Percentiles rank a stretch among this genome's conserved stretches.
Evolutionary conservation across 1,140 invertebrate genomes (phyloP).

Genomic region (Neodiprion pinetum): DNA sequence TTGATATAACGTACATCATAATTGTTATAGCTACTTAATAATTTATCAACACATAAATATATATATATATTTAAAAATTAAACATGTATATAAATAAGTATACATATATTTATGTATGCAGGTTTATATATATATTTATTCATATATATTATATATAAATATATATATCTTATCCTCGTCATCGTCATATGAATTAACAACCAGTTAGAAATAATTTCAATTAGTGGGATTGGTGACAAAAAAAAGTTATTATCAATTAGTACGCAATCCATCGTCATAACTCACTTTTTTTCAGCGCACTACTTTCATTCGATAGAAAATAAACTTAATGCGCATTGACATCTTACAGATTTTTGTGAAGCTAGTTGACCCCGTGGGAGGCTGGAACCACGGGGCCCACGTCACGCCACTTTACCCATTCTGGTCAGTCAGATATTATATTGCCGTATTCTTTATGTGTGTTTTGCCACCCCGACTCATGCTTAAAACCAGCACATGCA

Average conservation of each 20-base stretch:
- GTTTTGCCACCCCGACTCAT: neutral
- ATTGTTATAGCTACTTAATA: neutral
- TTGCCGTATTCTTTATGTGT: neutral
- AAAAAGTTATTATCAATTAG: neutral
- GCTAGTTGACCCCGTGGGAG: slow-evolving; percentile 20
- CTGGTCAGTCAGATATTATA: slow-evolving; percentile 9
- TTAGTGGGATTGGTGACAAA: neutral
- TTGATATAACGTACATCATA: neutral
- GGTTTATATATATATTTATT: neutral
- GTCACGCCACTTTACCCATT: neutral
- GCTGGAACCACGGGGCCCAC: slow-evolving; percentile 24
- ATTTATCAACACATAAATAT: neutral
- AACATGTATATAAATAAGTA: neutral
- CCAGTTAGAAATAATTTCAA: neutral
- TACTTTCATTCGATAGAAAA: neutral
- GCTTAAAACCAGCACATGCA: neutral
- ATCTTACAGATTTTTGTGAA: neutral
- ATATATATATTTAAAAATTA: neutral
- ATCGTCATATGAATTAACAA: neutral
- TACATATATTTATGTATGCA: neutral
- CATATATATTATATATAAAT: neutral
- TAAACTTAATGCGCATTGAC: neutral
- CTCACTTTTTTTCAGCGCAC: neutral
- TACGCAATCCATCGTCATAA: neutral
- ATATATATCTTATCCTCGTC: neutral